Evolutionary conservation across 1,140 invertebrate species (phyloP).

Genomic region (Bombus vancouverensis): DNA sequence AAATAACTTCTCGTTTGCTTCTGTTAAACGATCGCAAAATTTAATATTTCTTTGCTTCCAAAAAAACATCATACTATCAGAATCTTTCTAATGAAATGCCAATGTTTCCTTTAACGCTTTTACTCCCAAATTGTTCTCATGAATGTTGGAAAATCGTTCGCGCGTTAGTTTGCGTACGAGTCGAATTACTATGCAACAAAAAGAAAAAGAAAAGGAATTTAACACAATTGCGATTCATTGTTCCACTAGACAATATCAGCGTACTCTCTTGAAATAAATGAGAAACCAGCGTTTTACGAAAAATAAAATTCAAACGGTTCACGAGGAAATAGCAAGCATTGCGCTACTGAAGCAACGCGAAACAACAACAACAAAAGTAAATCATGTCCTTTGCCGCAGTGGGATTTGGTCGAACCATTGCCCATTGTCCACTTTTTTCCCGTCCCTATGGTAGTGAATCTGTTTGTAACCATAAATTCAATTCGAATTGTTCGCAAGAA

Average conservation of each 20-base stretch:
- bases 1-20: no score
- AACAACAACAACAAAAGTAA: conserved; percentile 6
- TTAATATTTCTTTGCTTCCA: no score
- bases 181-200: neutral
- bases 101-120: neutral
- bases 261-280: neutral
- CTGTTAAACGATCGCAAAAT: no score
- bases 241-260: neutral
- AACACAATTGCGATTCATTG: neutral
- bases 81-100: no score
- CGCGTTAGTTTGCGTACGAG: neutral
- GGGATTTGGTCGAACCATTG: neutral
- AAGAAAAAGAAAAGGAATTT: neutral
- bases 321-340: neutral
- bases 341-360: neutral
- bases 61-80: no score
- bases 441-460: neutral
- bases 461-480: neutral
- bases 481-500: neutral
- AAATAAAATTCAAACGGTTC: neutral
- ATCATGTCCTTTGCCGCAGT: neutral
- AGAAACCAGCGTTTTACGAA: neutral
- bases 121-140: neutral
- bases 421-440: neutral
- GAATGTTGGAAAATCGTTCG: neutral